Evolutionary conservation across 1,140 invertebrate genomes (phyloP).

Genomic region (Solen grandis): DNA sequence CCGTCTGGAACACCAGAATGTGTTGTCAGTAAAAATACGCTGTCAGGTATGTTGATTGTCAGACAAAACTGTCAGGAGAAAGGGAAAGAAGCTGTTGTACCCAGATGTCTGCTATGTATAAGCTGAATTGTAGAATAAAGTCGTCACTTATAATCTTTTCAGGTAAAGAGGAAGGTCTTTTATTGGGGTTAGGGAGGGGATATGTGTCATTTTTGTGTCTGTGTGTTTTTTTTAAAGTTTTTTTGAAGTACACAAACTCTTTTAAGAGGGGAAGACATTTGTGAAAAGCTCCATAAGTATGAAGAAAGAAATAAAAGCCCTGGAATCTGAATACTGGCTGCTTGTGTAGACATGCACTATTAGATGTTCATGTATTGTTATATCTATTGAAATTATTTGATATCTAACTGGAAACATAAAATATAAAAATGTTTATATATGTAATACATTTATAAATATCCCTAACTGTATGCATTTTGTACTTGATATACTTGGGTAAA

Average conservation of each 20-base stretch:
- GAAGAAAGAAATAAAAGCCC: no score
- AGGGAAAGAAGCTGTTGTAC: background rate
- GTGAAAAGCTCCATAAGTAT: no score
- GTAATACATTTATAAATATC: background rate
- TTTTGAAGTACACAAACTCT: no score
- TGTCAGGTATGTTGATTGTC: constrained; percentile 39
- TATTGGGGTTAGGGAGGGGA: background rate
- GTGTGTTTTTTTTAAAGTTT: no score
- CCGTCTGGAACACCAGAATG: constrained; percentile 10
- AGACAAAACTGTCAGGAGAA: background rate
- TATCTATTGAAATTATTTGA: background rate
- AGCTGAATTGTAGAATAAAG: no score
- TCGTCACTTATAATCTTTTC: no score
- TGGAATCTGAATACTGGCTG: no score
- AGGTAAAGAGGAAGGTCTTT: background rate
- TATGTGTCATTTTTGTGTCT: background rate
- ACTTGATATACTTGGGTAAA: no score
- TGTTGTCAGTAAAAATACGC: constrained; percentile 27
- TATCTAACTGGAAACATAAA: background rate
- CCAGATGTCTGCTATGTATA: no score
- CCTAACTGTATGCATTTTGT: background rate
- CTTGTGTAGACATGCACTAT: no score
- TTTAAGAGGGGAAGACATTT: no score
- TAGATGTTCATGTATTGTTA: background rate
- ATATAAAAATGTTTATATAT: background rate